A percentile compares a stretch with the other conserved stretches of the same genome.
Evolutionary conservation across 2,113 vertebrate species (phyloP).

Genomic region (Catharus minimus): DNA sequence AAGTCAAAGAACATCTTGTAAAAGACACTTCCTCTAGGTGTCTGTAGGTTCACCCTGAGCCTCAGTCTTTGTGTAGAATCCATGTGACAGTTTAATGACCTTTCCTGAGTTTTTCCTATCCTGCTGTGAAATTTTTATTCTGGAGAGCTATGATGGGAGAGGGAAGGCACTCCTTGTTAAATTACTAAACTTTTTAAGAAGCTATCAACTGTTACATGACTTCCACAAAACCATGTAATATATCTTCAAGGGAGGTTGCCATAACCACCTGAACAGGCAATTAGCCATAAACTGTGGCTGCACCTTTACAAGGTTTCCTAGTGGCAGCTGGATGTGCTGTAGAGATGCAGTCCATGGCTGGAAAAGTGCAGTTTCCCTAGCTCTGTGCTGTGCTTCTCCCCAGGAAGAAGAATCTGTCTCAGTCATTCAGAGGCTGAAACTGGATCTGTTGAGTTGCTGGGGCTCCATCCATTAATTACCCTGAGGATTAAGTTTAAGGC

Average conservation of each 20-base stretch:
- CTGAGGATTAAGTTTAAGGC: background rate
- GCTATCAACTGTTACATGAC: background rate
- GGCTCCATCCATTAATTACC: background rate
- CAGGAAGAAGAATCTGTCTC: background rate
- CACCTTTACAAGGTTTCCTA: background rate
- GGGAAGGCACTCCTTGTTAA: background rate
- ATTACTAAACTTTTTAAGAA: background rate
- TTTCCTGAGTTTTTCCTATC: background rate
- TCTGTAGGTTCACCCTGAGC: background rate
- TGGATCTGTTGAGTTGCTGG: background rate
- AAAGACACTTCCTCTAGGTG: background rate
- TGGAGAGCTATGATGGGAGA: fast-evolving
- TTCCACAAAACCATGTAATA: background rate
- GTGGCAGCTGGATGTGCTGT: fast-evolving
- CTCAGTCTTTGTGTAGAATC: background rate
- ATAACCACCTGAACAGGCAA: background rate
- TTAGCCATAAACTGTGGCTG: background rate
- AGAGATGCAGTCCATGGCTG: background rate
- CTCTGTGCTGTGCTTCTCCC: background rate
- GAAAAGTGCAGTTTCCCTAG: background rate
- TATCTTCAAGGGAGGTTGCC: background rate
- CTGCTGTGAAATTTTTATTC: background rate
- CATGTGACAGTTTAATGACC: background rate
- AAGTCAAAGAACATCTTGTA: background rate
- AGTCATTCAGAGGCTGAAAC: background rate